Percentiles rank a stretch among this genome's conserved stretches.
These are phyloP conservation scores for Etheostoma spectabile DNA, from an alignment of 2,113 vertebrate genomes.

Conservation along the genomic window DNA sequence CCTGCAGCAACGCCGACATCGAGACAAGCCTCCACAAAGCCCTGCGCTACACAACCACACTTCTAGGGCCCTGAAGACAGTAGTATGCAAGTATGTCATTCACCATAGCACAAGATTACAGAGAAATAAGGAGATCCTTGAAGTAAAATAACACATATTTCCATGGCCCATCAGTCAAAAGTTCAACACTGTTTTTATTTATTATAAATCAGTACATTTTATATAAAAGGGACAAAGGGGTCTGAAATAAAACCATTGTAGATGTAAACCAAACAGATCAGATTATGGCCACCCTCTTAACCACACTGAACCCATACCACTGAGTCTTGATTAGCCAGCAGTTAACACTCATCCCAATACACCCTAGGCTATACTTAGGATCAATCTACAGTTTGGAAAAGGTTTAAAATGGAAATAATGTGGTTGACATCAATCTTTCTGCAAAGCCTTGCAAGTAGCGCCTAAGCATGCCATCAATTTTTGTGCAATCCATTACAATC, in stretches of 20 bases:
- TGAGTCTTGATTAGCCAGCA: constrained; percentile 57
- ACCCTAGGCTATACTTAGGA: constrained; percentile 48
- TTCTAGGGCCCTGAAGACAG: neutral
- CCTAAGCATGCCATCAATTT: constrained; percentile 67
- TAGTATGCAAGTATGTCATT: neutral
- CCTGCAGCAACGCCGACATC: constrained; percentile 20
- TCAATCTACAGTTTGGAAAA: constrained; percentile 56
- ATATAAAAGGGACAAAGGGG: constrained; percentile 79
- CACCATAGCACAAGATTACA: neutral
- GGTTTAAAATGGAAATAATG: constrained; percentile 55
- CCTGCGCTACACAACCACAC: neutral
- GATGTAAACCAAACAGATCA: constrained; percentile 77
- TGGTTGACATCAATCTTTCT: constrained; percentile 68
- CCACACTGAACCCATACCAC: constrained; percentile 54
- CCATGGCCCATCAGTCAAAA: constrained; percentile 67
- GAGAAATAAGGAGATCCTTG: neutral
- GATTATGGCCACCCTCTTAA: constrained; percentile 68
- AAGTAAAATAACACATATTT: constrained; percentile 22
- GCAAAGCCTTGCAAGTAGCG: constrained; percentile 72
- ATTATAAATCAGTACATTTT: constrained; percentile 87
- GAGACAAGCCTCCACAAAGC: constrained; percentile 7
- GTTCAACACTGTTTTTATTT: constrained; percentile 86
- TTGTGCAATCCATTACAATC: constrained; percentile 75
- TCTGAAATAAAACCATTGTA: constrained; percentile 81
- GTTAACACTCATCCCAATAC: constrained; percentile 63